Evolutionary conservation across 2,113 vertebrate species (phyloP).

Genomic region (Cisticola juncidis): DNA sequence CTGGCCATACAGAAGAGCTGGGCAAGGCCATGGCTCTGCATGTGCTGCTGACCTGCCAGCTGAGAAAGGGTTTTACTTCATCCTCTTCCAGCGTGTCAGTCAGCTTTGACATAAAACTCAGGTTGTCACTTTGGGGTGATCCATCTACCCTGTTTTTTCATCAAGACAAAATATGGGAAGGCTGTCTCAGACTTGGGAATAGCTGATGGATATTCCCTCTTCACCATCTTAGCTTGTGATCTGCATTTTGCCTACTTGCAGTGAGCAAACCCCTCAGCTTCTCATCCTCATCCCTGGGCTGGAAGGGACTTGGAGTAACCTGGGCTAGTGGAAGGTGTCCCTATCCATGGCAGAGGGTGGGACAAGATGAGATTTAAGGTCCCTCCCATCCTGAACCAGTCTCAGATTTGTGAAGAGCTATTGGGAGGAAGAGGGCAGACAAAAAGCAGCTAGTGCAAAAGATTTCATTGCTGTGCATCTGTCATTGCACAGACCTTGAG

Average conservation of each 20-base stretch:
- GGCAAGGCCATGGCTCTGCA: background rate
- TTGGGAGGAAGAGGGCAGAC: background rate
- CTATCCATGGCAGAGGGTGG: background rate
- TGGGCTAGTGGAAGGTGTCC: background rate
- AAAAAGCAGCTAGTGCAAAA: background rate
- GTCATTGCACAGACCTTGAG: background rate
- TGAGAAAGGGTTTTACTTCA: background rate
- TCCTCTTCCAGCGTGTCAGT: background rate
- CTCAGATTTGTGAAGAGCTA: background rate
- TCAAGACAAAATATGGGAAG: background rate
- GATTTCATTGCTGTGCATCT: background rate
- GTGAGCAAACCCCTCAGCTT: background rate
- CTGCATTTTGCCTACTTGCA: background rate
- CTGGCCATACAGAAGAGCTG: background rate
- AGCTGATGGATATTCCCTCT: background rate
- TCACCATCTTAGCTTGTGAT: background rate
- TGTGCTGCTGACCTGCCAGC: background rate
- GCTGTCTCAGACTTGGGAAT: background rate
- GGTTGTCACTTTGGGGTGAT: background rate
- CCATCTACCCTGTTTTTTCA: background rate
- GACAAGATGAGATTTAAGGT: background rate
- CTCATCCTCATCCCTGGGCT: background rate
- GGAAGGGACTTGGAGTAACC: rapidly evolving
- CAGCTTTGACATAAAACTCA: background rate
- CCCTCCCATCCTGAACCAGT: background rate